Evolutionary conservation across 2,113 vertebrate species (phyloP).

Genomic region (Nycticebus coucang): DNA sequence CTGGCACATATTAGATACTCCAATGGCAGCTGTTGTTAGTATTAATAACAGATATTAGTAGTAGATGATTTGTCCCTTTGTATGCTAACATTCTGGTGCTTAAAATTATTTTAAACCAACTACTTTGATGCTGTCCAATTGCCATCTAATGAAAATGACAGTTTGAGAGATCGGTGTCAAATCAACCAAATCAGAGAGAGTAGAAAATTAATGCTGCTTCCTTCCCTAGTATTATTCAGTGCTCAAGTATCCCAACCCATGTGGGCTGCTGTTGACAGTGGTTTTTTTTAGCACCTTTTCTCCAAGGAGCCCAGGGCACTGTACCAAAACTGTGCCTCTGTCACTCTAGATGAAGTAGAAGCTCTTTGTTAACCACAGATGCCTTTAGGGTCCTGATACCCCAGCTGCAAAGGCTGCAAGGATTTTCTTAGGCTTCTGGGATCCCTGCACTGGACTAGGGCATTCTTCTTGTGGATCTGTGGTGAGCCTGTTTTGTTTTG

Average conservation of each 20-base stretch:
- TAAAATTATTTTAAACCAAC: slow-evolving; percentile 20
- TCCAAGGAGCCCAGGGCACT: not conserved
- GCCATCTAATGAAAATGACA: slow-evolving; percentile 35
- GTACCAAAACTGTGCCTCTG: slow-evolving; percentile 26
- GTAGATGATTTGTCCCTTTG: not conserved
- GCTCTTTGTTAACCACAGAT: not conserved
- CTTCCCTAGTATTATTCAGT: not conserved
- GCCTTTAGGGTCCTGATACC: not conserved
- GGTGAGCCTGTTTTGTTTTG: not conserved
- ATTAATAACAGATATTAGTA: not conserved
- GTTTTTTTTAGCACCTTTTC: slow-evolving; percentile 44
- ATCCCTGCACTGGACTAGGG: not conserved
- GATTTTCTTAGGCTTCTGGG: not conserved
- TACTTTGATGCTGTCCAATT: not conserved
- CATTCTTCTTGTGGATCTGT: not conserved
- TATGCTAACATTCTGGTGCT: slow-evolving; percentile 21
- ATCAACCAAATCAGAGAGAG: slow-evolving; percentile 41
- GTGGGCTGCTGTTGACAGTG: not conserved
- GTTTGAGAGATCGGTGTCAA: slow-evolving; percentile 19
- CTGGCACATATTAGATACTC: not conserved
- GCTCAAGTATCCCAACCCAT: not conserved
- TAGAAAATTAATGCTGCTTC: not conserved
- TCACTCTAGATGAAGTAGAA: not conserved
- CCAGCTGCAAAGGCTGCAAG: not conserved
- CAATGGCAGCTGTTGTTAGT: not conserved